Percentiles rank a stretch among this genome's conserved stretches.
These are phyloP conservation scores for Amphiprion percula DNA, from an alignment of 2,113 vertebrate species.

Conservation along the genomic window DNA sequence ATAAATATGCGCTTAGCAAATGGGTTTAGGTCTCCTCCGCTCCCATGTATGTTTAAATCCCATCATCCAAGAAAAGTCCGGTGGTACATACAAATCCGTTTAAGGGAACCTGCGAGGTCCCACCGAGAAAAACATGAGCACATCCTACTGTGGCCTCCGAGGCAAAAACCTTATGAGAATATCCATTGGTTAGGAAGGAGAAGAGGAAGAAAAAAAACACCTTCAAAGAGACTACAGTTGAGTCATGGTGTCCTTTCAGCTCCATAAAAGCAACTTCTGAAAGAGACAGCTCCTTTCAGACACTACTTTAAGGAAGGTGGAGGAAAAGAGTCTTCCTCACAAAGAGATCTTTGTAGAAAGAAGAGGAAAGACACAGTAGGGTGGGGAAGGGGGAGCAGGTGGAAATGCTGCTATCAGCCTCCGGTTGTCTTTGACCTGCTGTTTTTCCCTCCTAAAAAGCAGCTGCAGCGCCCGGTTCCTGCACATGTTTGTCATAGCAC, in stretches of 20 bases:
- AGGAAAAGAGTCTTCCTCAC: conserved; percentile 52
- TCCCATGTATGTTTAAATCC: conserved; percentile 35
- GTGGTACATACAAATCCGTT: conserved; percentile 50
- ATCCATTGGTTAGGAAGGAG: conserved; percentile 56
- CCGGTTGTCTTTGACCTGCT: conserved; percentile 62
- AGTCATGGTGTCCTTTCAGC: conserved; percentile 62
- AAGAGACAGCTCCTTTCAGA: conserved; percentile 63
- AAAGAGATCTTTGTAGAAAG: conserved; percentile 52
- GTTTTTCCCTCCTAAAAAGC: conserved; percentile 49
- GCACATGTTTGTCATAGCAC: conserved; percentile 79
- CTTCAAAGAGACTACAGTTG: conserved; percentile 57
- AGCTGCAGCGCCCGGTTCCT: conserved; percentile 35
- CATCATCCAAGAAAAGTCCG: conserved; percentile 49
- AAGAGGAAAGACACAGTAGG: conserved; percentile 57
- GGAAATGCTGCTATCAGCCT: conserved; percentile 46
- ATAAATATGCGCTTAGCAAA: conserved; percentile 24
- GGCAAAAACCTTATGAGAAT: conserved; percentile 50
- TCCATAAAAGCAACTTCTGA: conserved; percentile 63
- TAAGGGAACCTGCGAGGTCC: conserved; percentile 44
- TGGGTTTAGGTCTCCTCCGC: conserved; percentile 24
- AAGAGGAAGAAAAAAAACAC: conserved; percentile 23
- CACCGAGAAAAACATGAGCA: conserved; percentile 52
- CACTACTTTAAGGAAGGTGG: conserved; percentile 57
- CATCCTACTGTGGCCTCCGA: conserved; percentile 52
- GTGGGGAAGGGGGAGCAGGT: conserved; percentile 51